These are phyloP conservation scores for Ptyas mucosa DNA, from an alignment of 2,113 vertebrate genomes.

Conservation along the genomic window DNA sequence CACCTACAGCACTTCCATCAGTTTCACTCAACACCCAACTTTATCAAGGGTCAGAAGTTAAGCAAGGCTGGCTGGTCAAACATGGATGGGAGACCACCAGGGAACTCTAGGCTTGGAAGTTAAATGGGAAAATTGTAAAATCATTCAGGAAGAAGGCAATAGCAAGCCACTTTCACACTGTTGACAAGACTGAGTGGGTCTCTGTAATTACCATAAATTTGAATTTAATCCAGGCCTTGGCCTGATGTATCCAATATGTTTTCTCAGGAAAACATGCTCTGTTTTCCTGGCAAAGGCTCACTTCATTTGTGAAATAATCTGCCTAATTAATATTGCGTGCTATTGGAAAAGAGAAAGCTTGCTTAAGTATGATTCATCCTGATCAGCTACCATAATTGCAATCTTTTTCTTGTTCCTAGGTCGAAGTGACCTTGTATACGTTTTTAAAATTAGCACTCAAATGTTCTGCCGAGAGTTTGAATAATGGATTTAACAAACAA, in stretches of 20 bases:
- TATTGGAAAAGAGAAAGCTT: conserved; percentile 38
- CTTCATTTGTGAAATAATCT: conserved; percentile 37
- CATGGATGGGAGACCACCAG: background rate
- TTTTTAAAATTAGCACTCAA: conserved; percentile 27
- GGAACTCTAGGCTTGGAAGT: background rate
- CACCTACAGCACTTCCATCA: background rate
- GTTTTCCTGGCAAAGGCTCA: background rate
- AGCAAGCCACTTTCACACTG: background rate
- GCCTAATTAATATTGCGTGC: conserved; percentile 45
- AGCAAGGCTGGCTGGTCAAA: background rate
- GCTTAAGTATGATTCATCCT: conserved; percentile 47
- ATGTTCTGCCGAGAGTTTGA: conserved; percentile 18
- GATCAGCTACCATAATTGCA: conserved; percentile 54
- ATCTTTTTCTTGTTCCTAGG: conserved; percentile 29
- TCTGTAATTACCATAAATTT: background rate
- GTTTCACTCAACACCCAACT: background rate
- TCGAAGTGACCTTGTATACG: conserved; percentile 49
- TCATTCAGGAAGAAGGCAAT: background rate
- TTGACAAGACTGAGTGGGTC: background rate
- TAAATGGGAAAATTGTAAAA: background rate
- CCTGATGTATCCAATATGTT: background rate
- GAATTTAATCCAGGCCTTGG: background rate
- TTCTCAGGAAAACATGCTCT: conserved; percentile 7
- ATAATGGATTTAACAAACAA: conserved; percentile 22
- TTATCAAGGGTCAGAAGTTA: background rate